Percentiles rank a stretch among this genome's conserved stretches.
phyloP scores from a whole-genome alignment of 1,140 invertebrate species.

The Micrasema longulum region DNA sequence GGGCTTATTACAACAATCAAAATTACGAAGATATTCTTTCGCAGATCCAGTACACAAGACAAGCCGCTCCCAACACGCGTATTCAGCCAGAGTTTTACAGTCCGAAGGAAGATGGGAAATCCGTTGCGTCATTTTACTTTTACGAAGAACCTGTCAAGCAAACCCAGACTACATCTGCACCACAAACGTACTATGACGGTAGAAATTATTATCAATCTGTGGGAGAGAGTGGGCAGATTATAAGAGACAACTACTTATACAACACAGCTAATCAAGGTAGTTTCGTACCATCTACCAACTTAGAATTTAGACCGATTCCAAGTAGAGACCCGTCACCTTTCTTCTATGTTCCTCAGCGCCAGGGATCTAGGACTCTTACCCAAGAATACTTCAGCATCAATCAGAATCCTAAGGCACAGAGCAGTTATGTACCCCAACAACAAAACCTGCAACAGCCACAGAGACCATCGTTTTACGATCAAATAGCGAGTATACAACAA shows the following conservation, averaged over 20 bases:
- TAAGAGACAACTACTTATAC: slow-evolving; percentile 45
- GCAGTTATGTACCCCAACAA: slow-evolving; percentile 37
- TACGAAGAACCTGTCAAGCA: slow-evolving; percentile 68
- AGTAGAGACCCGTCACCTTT: slow-evolving; percentile 60
- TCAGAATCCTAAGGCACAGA: slow-evolving; percentile 62
- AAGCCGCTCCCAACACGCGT: slow-evolving; percentile 38
- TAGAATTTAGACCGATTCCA: slow-evolving; percentile 63
- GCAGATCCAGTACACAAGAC: slow-evolving; percentile 61
- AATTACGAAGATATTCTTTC: slow-evolving; percentile 69
- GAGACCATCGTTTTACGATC: slow-evolving; percentile 65
- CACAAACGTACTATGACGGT: slow-evolving; percentile 62
- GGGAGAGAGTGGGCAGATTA: slow-evolving; percentile 54
- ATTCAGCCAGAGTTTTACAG: slow-evolving; percentile 59
- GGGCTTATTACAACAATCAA: slow-evolving; percentile 71
- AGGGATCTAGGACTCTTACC: slow-evolving; percentile 65
- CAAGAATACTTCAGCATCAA: slow-evolving; percentile 66
- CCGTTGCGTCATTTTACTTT: slow-evolving; percentile 70
- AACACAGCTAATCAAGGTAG: slow-evolving; percentile 57
- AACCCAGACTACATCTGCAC: slow-evolving; percentile 58
- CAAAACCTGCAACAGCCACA: slow-evolving; percentile 23
- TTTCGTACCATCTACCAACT: slow-evolving; percentile 60
- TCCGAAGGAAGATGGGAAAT: slow-evolving; percentile 62
- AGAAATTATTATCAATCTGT: slow-evolving; percentile 66
- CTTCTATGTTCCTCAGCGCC: slow-evolving; percentile 66
- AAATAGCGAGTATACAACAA: slow-evolving; percentile 68